Percentiles rank a stretch among this genome's conserved stretches.
Conservation (phyloP, 1,140 invertebrate species). For the Nomia melanderi region DNA sequence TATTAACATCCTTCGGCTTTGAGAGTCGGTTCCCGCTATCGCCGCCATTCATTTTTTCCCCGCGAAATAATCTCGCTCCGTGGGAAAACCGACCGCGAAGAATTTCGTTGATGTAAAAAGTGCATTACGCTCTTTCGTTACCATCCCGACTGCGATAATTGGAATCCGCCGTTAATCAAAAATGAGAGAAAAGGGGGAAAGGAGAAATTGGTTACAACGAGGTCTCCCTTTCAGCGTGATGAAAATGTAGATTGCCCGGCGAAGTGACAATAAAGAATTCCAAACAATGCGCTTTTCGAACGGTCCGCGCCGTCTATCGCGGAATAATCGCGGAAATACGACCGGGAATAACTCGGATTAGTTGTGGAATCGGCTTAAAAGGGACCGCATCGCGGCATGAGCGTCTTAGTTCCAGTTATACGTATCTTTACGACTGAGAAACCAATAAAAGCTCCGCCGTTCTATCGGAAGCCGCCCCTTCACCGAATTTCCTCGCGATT, state of each 20-base stretch:
- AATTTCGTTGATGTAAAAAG: not conserved
- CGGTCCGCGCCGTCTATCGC: not conserved
- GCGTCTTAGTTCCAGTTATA: slow-evolving; percentile 4
- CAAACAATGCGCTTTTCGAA: too few relatives aligned
- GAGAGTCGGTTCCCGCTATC: not conserved
- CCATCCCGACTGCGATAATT: too few relatives aligned
- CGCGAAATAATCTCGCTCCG: not conserved
- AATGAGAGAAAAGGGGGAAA: too few relatives aligned
- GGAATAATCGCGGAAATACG: not conserved
- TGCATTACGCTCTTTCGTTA: not conserved
- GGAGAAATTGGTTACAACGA: too few relatives aligned
- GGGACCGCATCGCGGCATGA: slow-evolving; percentile 4
- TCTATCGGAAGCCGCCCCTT: not conserved
- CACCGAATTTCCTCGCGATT: not conserved
- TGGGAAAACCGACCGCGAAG: not conserved
- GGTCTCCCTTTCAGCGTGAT: too few relatives aligned
- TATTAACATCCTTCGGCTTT: slow-evolving; percentile 16
- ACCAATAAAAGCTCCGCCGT: slow-evolving; percentile 2
- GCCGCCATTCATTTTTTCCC: not conserved
- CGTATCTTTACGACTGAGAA: slow-evolving; percentile 24
- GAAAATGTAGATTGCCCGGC: too few relatives aligned
- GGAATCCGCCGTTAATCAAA: too few relatives aligned
- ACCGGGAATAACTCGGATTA: not conserved
- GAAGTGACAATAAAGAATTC: too few relatives aligned
- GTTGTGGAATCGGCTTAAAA: slow-evolving; percentile 29